Base-by-base conservation (phyloP, 2,888 invertebrate species). In the Tenthredo distinguenda region DNA sequence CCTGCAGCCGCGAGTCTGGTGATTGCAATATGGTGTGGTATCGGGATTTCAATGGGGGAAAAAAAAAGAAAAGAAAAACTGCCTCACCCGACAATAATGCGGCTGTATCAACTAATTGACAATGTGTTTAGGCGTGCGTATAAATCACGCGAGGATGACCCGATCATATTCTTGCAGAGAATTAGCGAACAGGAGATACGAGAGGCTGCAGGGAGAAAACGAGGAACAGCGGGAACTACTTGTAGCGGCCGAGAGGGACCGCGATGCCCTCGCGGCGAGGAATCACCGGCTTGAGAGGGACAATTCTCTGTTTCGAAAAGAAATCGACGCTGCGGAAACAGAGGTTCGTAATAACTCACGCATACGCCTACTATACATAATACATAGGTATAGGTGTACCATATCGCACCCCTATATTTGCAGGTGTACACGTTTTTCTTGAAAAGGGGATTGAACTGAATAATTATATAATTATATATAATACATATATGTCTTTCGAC, bases 251-350 rank as follows among this genome's bases (percentile, higher is more conserved):
- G 83, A 83, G 12, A 43, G 68, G 34, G 34, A 83, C n/a, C 65
- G 43, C 15, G 68, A 47, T n/a, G 26, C 43, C 55, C 18, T 83
- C 43, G n/a, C n/a, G 31, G 83, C 34, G 26, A 68, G 47, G n/a
- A 71, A 15, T 71, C 65, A 68, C 6, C 65, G 34, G 34, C 50
- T 83, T 31, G 83, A 83, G 37, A 83, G 15, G 83, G 68, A 83
- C n/a, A 81, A 58, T 62, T 62, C 50, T n/a, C 58, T n/a, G 15
- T n/a, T 58, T 0, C 34, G 68, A 9, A 65, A 62, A 62, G 71
- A 83, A 83, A 65, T 83, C 47, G 47, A 26, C 2, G 47, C 34
- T 26, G 43, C 50, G 10, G 83, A 68, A 6, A 34, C 68, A 10
- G 83, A 83, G 68, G 83, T 83, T 43, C 12, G 83, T 68, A 34